A percentile compares a stretch with the other conserved stretches of the same genome.
Evolutionary conservation across 2,113 vertebrate genomes (phyloP).

Genomic region (Pedionomus torquatus): DNA sequence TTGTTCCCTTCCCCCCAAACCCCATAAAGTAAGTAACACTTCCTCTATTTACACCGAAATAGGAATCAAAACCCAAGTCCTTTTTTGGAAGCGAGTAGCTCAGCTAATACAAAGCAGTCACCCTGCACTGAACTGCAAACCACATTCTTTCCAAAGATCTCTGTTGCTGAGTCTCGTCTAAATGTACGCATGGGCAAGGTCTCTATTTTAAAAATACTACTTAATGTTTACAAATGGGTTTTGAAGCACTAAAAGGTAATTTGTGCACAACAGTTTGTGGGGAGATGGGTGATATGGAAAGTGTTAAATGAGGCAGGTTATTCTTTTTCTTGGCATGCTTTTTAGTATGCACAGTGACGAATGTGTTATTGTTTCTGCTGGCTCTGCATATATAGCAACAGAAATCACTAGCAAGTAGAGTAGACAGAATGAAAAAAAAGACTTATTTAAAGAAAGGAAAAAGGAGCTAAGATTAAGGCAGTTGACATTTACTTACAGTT

Average conservation of each 20-base stretch:
- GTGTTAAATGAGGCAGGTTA: neutral
- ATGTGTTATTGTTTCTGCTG: neutral
- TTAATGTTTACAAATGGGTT: neutral
- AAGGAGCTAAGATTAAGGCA: neutral
- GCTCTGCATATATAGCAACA: neutral
- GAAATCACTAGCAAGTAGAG: neutral
- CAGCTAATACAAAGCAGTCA: neutral
- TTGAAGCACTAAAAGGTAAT: neutral
- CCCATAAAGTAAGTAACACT: neutral
- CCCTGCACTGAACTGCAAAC: neutral
- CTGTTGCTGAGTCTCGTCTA: neutral
- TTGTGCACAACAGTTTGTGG: neutral
- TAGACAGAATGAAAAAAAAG: neutral
- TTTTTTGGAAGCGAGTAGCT: neutral
- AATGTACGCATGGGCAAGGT: fast-evolving
- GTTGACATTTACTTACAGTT: no score
- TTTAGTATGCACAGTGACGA: neutral
- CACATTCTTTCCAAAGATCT: neutral
- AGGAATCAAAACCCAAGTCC: neutral
- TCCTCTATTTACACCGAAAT: neutral
- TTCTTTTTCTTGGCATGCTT: neutral
- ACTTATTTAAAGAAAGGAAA: neutral
- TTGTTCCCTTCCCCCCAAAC: fast-evolving
- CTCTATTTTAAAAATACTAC: fast-evolving
- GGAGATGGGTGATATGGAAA: neutral